Evolutionary conservation across 2,797 vertebrate species (phyloP), one percentile per base, ranked within the genome.

Genomic region (Meda fulgida): DNA sequence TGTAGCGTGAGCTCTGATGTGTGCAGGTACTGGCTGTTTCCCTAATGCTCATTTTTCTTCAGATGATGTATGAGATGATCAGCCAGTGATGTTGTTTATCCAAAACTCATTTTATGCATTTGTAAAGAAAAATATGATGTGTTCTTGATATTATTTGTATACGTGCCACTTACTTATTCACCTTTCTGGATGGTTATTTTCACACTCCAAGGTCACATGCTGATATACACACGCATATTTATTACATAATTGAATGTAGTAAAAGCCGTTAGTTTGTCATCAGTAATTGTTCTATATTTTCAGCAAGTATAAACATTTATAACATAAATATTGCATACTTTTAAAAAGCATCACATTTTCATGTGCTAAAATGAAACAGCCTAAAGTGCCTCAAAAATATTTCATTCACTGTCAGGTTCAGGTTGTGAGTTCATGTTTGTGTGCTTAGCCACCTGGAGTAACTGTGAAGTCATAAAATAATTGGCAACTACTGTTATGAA

Each of bases 11-110:
- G 81, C 67, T 80, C 31, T 80, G 77, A 85, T 88, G 75, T 77
- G 48, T 80, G 46, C 81, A 78, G 76, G 84, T 71, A 63, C 80
- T 85, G 34, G 63, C 67, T 77, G 69, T 81, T 83, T 40, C 51
- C 60, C 34, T 43, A 38, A 71, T 87, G 83, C 38, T 40, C 18
- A 31, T 75, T 83, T 77, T 66, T 85, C 71, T 86, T 69, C 14
- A n/a, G 38, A 79, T 85, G 78, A 82, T 84, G 86, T 66, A 46
- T 51, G 60, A 81, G 58, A 89, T 83, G 38, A 81, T 84, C 51
- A 82, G 71, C 67, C 81, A 53, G 26, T 81, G 48, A 85, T 76
- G 40, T 78, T 84, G 66, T 72, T 81, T 72, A 84, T 78, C 70
- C 43, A 29, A 34, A 67, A 26, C 73, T 51, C 75, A 43, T 81